Base-by-base conservation (phyloP, 2,797 vertebrate genomes). In the Allobates femoralis region DNA sequence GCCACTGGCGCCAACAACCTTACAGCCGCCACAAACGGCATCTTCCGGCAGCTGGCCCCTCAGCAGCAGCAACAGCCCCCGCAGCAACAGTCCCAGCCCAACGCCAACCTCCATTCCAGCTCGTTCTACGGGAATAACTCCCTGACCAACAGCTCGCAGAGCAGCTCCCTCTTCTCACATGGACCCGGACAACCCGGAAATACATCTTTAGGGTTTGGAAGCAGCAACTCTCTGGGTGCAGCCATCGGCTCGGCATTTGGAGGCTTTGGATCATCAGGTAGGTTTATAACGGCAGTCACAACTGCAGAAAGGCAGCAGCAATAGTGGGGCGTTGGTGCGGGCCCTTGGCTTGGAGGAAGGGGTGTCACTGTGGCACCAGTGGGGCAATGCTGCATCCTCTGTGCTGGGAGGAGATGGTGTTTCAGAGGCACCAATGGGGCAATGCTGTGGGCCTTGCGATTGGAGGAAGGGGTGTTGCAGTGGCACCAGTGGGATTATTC, bases 81-180 rank as follows among this genome's bases (percentile, higher is more conserved):
- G 58, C 97, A 97, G 92, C 95, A 89, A 1, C 92, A 90, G 30
- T 92, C 88, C 34, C 95, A 93, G 84, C 96, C 94, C 14, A 97
- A 93, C 92, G 96, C 94, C 86, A 98, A 96, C 89, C 93, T 99
- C 78, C 96, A 96, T 53, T 98, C 98, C 79, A 98, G 93, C 91
- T 99, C 98, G 16, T 99, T 99, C 94, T 99, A 99, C 46, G 98
- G 97, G 91, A 97, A 96, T 87, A 96, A 93, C 87, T 96, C 97
- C 34, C 93, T 99, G 91, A 95, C 96, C 16, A 97, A 93, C 92
- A 99, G 95, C 89, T 98, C 97, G 90, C 98, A 99, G 95, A 99
- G 97, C 94, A 98, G 96, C 93, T 99, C 98, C 77, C 95, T 99
- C 73, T 99, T 99, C 94, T 99, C 98, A 50, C 98, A 99, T 90